phyloP scores from a whole-genome alignment of 2,888 invertebrate genomes.

The Bimastos eiseni region DNA sequence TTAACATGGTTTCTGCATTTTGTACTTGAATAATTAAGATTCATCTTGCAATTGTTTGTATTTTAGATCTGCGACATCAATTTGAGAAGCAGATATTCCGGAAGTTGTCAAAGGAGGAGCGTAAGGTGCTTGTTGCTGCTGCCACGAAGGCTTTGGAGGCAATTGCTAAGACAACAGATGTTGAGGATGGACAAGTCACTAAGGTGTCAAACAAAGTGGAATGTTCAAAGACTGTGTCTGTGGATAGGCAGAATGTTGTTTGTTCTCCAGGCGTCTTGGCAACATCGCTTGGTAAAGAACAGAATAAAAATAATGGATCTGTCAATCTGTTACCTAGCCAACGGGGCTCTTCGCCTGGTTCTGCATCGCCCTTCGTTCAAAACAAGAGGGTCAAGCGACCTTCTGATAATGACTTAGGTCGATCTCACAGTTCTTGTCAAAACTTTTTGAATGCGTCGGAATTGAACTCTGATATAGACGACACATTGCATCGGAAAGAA shows the following conservation, averaged over 20 bases:
- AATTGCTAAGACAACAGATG: background rate
- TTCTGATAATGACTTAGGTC: background rate
- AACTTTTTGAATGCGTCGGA: background rate
- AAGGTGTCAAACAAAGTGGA: background rate
- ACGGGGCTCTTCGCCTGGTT: background rate
- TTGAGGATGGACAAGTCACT: background rate
- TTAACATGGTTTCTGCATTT: background rate
- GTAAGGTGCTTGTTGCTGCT: background rate
- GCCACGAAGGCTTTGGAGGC: background rate
- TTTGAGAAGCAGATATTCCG: slow-evolving; percentile 17
- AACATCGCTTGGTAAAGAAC: background rate
- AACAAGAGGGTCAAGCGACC: background rate
- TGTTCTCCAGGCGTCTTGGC: background rate
- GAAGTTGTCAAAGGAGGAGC: slow-evolving; percentile 8
- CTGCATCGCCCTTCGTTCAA: background rate
- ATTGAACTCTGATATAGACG: background rate
- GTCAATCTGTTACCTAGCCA: background rate
- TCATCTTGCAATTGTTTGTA: background rate
- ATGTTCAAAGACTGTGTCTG: background rate
- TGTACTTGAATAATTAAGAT: background rate
- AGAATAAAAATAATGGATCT: background rate
- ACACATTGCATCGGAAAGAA: background rate
- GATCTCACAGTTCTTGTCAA: background rate
- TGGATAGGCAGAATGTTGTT: background rate
- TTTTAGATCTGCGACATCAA: slow-evolving; percentile 15